phyloP scores from a whole-genome alignment of 1,140 invertebrate species.

The Telenomus remus region DNA sequence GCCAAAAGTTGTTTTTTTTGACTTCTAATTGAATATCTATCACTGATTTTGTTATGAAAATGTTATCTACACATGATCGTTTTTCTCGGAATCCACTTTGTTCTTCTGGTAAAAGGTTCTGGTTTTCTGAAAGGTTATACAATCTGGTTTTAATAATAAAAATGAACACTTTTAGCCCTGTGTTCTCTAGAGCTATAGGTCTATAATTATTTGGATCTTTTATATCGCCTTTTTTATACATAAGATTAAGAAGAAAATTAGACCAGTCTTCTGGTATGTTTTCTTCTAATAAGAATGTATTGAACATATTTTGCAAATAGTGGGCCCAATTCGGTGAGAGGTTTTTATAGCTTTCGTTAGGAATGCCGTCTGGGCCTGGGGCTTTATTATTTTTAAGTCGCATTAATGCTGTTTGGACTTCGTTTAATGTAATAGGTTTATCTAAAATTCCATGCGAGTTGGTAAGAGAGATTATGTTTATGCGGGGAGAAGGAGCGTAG shows the following conservation, averaged over 20 bases:
- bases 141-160: slow-evolving; percentile 2
- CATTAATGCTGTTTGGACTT: background rate
- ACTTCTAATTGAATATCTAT: slow-evolving; percentile 3
- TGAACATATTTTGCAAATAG: slow-evolving; percentile 1
- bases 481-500: background rate
- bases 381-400: background rate
- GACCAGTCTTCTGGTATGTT: background rate
- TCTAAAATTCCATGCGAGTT: background rate
- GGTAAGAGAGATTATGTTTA: background rate
- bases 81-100: slow-evolving; percentile 8
- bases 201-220: slow-evolving; percentile 1
- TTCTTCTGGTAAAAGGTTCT: slow-evolving; percentile 2
- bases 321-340: background rate
- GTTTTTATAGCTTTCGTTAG: background rate
- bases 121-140: background rate
- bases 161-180: slow-evolving; percentile 1
- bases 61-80: slow-evolving; percentile 1
- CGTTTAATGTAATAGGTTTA: background rate
- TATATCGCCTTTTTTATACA: slow-evolving; percentile 3
- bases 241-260: slow-evolving; percentile 1
- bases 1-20: slow-evolving; percentile 2
- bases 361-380: background rate
- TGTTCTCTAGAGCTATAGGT: slow-evolving; percentile 1
- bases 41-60: slow-evolving; percentile 6
- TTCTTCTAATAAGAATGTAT: slow-evolving; percentile 6